Percentiles rank a stretch among this genome's conserved stretches.
Conservation (phyloP, 1,140 invertebrate species). For the Amphibalanus amphitrite region DNA sequence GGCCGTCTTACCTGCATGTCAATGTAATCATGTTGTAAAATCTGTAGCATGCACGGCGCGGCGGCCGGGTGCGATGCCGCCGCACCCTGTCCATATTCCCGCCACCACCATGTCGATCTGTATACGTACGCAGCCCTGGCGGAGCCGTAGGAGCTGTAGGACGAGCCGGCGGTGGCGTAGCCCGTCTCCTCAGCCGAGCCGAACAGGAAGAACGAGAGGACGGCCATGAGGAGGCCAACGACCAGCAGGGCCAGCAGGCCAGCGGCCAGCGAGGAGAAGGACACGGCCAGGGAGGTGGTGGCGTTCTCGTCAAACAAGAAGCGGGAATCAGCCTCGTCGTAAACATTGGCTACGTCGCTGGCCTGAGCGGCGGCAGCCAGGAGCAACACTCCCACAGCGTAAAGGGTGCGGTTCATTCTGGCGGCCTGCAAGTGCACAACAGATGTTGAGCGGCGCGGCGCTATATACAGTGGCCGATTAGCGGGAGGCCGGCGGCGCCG, state of each 20-base stretch:
- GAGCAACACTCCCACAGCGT: neutral
- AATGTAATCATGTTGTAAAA: neutral
- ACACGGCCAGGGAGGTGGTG: neutral
- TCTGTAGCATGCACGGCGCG: neutral
- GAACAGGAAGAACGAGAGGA: constrained; percentile 3
- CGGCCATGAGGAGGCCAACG: neutral
- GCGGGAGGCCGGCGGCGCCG: too few species aligned
- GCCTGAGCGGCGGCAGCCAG: neutral
- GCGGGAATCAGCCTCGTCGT: constrained; percentile 1
- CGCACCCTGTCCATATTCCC: neutral
- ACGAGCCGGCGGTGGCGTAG: neutral
- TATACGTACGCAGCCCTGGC: constrained; percentile 1
- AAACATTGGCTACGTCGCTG: neutral
- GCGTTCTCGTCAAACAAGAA: neutral
- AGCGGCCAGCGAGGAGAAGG: neutral
- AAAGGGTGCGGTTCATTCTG: neutral
- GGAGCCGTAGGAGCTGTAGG: neutral
- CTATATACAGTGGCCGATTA: too few species aligned
- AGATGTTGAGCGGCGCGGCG: neutral
- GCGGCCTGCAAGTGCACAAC: neutral
- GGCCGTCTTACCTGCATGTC: neutral
- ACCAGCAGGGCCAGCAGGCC: neutral
- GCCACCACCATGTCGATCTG: neutral
- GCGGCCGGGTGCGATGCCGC: neutral
- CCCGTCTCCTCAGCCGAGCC: neutral